These are phyloP conservation scores for Papilio xuthus DNA, from an alignment of 1,140 invertebrate species.

Conservation along the genomic window DNA sequence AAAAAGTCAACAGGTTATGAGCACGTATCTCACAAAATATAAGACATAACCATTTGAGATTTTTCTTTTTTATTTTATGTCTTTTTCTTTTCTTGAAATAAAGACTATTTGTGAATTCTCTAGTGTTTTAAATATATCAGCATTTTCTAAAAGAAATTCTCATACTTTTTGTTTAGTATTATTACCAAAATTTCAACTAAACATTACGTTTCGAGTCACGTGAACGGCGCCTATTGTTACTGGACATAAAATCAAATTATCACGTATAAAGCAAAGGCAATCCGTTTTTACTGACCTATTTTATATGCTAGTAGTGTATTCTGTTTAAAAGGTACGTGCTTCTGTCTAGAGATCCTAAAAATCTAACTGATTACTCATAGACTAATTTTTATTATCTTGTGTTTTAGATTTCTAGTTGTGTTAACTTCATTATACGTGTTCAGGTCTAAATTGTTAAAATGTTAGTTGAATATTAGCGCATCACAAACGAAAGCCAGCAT, in stretches of 20 bases:
- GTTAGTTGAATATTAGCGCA: background rate
- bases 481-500: too few relatives aligned
- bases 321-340: constrained; percentile 19
- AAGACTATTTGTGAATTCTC: too few relatives aligned
- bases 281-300: constrained; percentile 54
- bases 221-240: constrained; percentile 53
- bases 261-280: constrained; percentile 74
- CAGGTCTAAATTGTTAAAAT: background rate
- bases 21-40: too few relatives aligned
- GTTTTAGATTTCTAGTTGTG: background rate
- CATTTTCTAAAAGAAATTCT: background rate
- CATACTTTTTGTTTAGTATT: background rate
- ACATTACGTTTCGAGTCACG: constrained; percentile 66
- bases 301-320: background rate
- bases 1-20: too few relatives aligned
- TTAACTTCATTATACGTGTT: background rate
- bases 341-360: constrained; percentile 9
- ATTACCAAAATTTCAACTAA: background rate
- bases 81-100: too few relatives aligned
- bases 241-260: constrained; percentile 72
- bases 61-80: too few relatives aligned
- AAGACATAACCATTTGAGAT: too few relatives aligned
- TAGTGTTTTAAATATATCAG: background rate
- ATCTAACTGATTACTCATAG: constrained; percentile 27
- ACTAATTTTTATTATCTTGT: background rate